phyloP scores from a whole-genome alignment of 2,797 vertebrate genomes.

The Darevskia nairensis region DNA sequence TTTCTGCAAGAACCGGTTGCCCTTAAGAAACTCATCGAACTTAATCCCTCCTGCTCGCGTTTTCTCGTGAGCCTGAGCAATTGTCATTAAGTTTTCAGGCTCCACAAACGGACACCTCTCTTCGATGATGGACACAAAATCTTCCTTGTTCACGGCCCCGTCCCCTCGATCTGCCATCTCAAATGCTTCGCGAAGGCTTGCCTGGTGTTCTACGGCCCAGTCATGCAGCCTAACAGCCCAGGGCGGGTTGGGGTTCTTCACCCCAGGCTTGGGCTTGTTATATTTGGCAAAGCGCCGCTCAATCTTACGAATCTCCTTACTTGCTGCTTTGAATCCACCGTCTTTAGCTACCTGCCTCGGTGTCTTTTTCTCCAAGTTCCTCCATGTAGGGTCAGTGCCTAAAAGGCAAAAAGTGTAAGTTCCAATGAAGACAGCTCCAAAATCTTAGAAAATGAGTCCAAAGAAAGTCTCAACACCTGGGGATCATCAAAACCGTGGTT shows the following conservation, averaged over 20 bases:
- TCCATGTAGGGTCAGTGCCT: slow-evolving; percentile 92
- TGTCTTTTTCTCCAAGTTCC: slow-evolving; percentile 82
- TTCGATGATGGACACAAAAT: slow-evolving; percentile 81
- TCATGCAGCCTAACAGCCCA: slow-evolving; percentile 90
- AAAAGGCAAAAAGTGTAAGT: slow-evolving; percentile 35
- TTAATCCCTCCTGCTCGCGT: slow-evolving; percentile 73
- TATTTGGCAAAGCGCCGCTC: slow-evolving; percentile 80
- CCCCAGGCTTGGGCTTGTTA: slow-evolving; percentile 63
- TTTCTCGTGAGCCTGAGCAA: slow-evolving; percentile 81
- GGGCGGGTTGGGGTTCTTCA: slow-evolving; percentile 73
- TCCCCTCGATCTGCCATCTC: slow-evolving; percentile 64
- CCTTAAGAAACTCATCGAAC: slow-evolving; percentile 88
- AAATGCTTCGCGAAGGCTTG: slow-evolving; percentile 75
- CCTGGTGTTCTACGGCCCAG: slow-evolving; percentile 87
- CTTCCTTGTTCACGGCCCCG: slow-evolving; percentile 74
- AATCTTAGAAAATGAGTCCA: neutral
- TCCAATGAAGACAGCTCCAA: neutral
- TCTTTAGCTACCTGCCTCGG: slow-evolving; percentile 86
- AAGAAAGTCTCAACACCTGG: neutral
- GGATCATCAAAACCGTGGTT: neutral
- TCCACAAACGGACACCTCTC: slow-evolving; percentile 75
- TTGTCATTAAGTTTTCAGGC: slow-evolving; percentile 63
- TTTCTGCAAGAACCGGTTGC: slow-evolving; percentile 86
- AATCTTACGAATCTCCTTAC: slow-evolving; percentile 82
- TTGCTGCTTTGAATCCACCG: slow-evolving; percentile 81